Evolutionary conservation across 53 echinoderm and acorn worm species (phyloP).

Genomic region (Henricia sp.): DNA sequence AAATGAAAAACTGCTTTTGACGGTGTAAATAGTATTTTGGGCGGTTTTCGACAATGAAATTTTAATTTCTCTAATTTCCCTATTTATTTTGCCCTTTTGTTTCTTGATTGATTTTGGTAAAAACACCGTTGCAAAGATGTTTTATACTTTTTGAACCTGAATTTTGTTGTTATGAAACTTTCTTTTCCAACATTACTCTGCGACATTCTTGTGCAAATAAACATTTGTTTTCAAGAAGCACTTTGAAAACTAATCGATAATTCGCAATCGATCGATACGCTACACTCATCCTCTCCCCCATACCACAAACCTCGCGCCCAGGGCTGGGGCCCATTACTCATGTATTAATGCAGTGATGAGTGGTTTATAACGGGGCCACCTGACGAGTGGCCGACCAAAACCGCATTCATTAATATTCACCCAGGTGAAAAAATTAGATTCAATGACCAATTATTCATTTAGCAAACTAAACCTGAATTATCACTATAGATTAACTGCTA

Average conservation of each 20-base stretch:
- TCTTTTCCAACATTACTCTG: not conserved
- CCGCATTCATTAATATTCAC: not conserved
- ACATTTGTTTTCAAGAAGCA: not conserved
- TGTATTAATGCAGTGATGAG: slow-evolving; percentile 45
- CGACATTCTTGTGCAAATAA: too few species aligned
- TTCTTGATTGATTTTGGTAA: too few species aligned
- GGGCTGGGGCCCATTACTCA: slow-evolving; percentile 23
- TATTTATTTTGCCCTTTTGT: too few species aligned
- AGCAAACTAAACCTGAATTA: too few species aligned
- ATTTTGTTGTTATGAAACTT: not conserved
- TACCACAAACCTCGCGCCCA: not conserved
- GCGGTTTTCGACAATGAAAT: too few species aligned
- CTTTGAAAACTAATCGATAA: not conserved
- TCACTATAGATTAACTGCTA: too few species aligned
- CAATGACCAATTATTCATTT: too few species aligned
- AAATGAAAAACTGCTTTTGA: too few species aligned
- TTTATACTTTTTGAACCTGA: not conserved
- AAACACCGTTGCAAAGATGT: too few species aligned
- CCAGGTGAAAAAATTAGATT: too few species aligned
- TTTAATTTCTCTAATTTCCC: too few species aligned
- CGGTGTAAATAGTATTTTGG: too few species aligned
- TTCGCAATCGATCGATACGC: not conserved
- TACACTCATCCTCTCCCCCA: not conserved
- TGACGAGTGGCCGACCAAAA: slow-evolving; percentile 3
- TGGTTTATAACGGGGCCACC: not conserved